A percentile compares a stretch with the other conserved stretches of the same genome.
Evolutionary conservation across 2,113 vertebrate genomes (phyloP).

Genomic region (Ariopsis seemanni): DNA sequence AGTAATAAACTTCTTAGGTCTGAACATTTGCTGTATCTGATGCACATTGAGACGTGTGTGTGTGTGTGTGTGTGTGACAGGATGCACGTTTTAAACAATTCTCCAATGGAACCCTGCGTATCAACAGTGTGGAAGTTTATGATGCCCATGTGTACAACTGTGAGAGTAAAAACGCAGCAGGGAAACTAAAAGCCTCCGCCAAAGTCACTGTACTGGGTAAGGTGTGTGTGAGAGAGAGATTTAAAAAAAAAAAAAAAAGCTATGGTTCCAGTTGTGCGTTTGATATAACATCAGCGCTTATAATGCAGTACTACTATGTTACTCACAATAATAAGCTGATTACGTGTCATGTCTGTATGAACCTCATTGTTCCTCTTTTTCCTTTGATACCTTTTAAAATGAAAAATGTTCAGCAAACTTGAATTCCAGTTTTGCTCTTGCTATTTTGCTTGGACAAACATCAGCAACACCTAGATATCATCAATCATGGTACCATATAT

Average conservation of each 20-base stretch:
- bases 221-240: constrained; percentile 20
- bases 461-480: not conserved
- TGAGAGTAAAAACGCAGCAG: constrained; percentile 76
- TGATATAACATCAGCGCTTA: not conserved
- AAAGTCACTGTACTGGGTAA: constrained; percentile 80
- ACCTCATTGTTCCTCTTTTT: not conserved
- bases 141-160: constrained; percentile 81
- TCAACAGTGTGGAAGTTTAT: constrained; percentile 85
- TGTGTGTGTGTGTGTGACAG: constrained; percentile 57
- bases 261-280: not conserved
- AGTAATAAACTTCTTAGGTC: not conserved
- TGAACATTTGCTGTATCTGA: not conserved
- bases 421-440: not conserved
- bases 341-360: not conserved
- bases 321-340: not conserved
- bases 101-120: constrained; percentile 80
- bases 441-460: not conserved
- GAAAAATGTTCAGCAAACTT: not conserved
- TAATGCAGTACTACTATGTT: not conserved
- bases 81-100: constrained; percentile 80
- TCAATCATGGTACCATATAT: not conserved
- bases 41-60: not conserved
- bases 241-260: not conserved
- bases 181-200: constrained; percentile 74
- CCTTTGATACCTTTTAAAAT: not conserved